Evolutionary conservation across 64 coral and sea anemone species (phyloP), one percentile per base, ranked within the genome.

Genomic region (Montipora efflorescens): DNA sequence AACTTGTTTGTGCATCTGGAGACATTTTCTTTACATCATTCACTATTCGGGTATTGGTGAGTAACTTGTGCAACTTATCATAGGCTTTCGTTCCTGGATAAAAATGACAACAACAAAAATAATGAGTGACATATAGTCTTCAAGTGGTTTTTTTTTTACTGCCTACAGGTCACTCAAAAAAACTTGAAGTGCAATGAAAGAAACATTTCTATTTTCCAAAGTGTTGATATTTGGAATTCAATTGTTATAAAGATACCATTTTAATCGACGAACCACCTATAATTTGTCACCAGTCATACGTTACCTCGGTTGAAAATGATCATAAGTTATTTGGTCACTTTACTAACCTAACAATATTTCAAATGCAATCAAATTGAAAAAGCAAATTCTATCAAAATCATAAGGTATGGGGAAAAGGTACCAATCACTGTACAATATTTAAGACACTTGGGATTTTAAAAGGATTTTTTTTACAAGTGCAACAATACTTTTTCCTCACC

Each of bases 21-120:
- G 87, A 88, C 3, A 88, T 49, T 55, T 25, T 76, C 70, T 7
- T 59, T 8, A 88, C 75, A 58, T 76, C 87, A 76, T 77, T 88
- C 22, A 49, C 7, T 3, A 88, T 16, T 5, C 62, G 3, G 14
- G 72, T 88, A 50, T 77, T 58, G 6, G 19, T 88, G 1, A 76
- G 48, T 58, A 88, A 49, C 47, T 46, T 57, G 7, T 85, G 20
- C 8, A 85, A 15, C 68, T 86, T 86, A 14, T 15, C 82, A 86
- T 86, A 86, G 8, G n/a, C 82, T 16, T 45, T 23, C 16, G 82
- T 68, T 68, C 82, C 82, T 86, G 59, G 59, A 64, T 55, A 55
- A 55, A 55, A 55, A 55, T 55, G 51, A 55, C 51, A 55, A 21
- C 25, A 19, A 67, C 44, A 67, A 22, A 73, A 73, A 28, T 28